Evolutionary conservation across 2,888 invertebrate species (phyloP).

Genomic region (Anaspis maculata): DNA sequence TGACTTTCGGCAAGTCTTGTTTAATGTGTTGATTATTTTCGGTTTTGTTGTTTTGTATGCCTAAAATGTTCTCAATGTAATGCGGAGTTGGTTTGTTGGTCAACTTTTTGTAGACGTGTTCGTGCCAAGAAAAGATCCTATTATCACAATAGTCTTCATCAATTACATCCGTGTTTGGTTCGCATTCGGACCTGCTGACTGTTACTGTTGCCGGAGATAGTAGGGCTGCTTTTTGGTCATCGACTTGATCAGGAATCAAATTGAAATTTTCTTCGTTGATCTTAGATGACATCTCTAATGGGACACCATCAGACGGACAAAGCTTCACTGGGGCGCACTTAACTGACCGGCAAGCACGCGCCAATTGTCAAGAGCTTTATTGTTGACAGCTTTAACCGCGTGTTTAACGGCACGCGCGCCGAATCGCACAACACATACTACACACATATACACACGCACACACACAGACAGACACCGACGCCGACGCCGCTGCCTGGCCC

Average conservation of each 20-base stretch:
- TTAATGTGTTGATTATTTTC: conserved; percentile 8
- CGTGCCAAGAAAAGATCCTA: conserved; percentile 62
- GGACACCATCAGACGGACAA: conserved; percentile 10
- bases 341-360: conserved; percentile 8
- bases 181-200: too few relatives aligned
- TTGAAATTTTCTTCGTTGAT: conserved; percentile 10
- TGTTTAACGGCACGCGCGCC: conserved; percentile 14
- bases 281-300: conserved; percentile 16
- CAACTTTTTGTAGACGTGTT: conserved; percentile 79
- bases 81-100: conserved; percentile 79
- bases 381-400: conserved; percentile 15
- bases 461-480: too few relatives aligned
- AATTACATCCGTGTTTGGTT: too few relatives aligned
- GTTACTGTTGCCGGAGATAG: too few relatives aligned
- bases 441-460: background rate
- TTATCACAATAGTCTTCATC: conserved; percentile 9
- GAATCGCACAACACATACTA: conserved; percentile 13
- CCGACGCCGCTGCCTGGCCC: too few relatives aligned
- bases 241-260: conserved; percentile 2
- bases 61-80: conserved; percentile 80
- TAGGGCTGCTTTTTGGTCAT: too few relatives aligned
- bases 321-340: conserved; percentile 3
- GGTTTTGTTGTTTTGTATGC: conserved; percentile 35
- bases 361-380: conserved; percentile 7
- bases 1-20: conserved; percentile 11